phyloP scores from a whole-genome alignment of 2,888 invertebrate genomes.

The Synergus itoensis region DNA sequence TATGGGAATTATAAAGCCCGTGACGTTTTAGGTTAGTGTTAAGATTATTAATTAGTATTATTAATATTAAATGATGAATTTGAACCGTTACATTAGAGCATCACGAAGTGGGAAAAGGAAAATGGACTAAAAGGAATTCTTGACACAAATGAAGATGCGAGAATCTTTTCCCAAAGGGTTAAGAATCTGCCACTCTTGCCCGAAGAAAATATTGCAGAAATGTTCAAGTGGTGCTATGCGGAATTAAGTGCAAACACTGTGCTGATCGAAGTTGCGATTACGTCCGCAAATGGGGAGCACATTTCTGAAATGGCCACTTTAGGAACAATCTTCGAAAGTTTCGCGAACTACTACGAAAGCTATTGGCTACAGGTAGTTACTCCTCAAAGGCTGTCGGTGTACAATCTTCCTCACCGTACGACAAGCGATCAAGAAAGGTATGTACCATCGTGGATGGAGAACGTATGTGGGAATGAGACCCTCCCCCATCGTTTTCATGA shows the following conservation, averaged over 20 bases:
- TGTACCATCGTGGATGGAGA: not conserved
- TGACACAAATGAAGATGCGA: not conserved
- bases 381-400: not conserved
- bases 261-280: not conserved
- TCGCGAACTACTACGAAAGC: not conserved
- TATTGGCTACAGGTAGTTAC: not conserved
- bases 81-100: not conserved
- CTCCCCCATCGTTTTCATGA: not conserved
- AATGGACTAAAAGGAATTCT: not conserved
- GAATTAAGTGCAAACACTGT: not conserved
- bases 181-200: not conserved
- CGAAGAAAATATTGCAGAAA: not conserved
- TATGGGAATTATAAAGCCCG: too few relatives aligned
- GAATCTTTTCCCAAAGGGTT: not conserved
- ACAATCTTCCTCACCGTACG: not conserved
- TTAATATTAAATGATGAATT: not conserved
- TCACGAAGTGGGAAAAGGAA: not conserved
- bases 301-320: not conserved
- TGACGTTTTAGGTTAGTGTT: too few relatives aligned
- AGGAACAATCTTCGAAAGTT: not conserved
- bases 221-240: not conserved
- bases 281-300: not conserved
- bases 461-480: slow-evolving; percentile 6
- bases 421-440: not conserved
- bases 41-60: not conserved